These are phyloP conservation scores for Steinernema scapterisci DNA, from an alignment of 2,888 invertebrate genomes.

Conservation along the genomic window DNA sequence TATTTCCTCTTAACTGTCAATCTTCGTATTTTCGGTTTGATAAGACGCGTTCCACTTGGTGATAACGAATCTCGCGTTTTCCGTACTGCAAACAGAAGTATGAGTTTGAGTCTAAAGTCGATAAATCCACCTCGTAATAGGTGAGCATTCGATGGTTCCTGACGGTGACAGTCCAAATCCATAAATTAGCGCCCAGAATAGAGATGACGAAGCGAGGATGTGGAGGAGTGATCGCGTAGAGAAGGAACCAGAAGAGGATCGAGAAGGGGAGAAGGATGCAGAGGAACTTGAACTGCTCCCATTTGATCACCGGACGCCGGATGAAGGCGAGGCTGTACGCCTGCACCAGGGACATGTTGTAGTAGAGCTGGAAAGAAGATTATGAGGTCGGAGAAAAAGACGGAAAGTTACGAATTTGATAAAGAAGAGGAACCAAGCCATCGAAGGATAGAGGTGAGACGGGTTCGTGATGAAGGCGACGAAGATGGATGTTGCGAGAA, in stretches of 20 bases:
- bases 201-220: conserved; percentile 15
- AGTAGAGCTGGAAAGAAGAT: conserved; percentile 11
- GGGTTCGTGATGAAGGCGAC: conserved; percentile 13
- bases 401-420: neutral
- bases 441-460: conserved; percentile 1
- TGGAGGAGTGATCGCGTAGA: conserved; percentile 15
- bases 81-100: neutral
- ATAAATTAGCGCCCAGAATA: neutral
- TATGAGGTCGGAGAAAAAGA: too few relatives aligned
- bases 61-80: conserved; percentile 18
- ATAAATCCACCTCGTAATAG: neutral
- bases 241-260: conserved; percentile 26
- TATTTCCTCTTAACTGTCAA: neutral
- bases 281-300: conserved; percentile 31
- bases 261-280: neutral
- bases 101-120: too few relatives aligned
- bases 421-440: conserved; percentile 23
- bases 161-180: neutral
- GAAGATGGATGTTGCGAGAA: neutral
- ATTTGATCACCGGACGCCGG: conserved; percentile 18
- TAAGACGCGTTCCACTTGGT: conserved; percentile 15
- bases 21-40: conserved; percentile 22
- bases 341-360: conserved; percentile 26
- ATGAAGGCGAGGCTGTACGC: conserved; percentile 24
- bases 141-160: conserved; percentile 9